Percentiles rank a stretch among this genome's conserved stretches.
Conservation (phyloP, 1,140 invertebrate species). For the Liolophura sinensis region DNA sequence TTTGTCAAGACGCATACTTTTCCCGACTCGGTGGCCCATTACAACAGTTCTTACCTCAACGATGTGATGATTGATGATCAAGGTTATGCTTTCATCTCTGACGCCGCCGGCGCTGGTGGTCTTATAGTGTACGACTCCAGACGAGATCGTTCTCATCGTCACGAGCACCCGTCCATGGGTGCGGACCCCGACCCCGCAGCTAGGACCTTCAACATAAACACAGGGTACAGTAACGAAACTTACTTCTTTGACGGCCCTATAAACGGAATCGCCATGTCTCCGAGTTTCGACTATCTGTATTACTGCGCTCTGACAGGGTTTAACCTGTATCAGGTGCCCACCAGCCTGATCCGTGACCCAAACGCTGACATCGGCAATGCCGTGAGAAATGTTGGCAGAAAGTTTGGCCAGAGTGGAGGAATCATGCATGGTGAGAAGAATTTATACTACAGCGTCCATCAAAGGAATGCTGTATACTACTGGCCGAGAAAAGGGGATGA, state of each 20-base stretch:
- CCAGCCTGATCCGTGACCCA: constrained; percentile 2
- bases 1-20: too few relatives aligned
- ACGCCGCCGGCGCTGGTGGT: not conserved
- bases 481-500: not conserved
- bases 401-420: not conserved
- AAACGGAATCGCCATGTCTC: not conserved
- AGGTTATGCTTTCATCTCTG: constrained; percentile 4
- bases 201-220: not conserved
- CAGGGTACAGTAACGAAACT: not conserved
- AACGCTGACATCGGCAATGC: not conserved
- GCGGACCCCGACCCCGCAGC: not conserved
- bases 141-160: not conserved
- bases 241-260: not conserved
- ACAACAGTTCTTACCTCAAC: too few relatives aligned
- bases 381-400: not conserved
- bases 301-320: not conserved
- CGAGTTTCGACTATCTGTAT: not conserved
- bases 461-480: not conserved
- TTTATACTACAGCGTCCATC: not conserved
- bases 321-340: not conserved
- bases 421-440: too few relatives aligned
- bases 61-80: too few relatives aligned
- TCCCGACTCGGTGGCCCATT: too few relatives aligned
- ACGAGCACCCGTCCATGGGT: not conserved
- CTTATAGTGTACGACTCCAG: not conserved